These are phyloP conservation scores for Plagodis pulveraria DNA, from an alignment of 2,888 invertebrate species.

Conservation along the genomic window DNA sequence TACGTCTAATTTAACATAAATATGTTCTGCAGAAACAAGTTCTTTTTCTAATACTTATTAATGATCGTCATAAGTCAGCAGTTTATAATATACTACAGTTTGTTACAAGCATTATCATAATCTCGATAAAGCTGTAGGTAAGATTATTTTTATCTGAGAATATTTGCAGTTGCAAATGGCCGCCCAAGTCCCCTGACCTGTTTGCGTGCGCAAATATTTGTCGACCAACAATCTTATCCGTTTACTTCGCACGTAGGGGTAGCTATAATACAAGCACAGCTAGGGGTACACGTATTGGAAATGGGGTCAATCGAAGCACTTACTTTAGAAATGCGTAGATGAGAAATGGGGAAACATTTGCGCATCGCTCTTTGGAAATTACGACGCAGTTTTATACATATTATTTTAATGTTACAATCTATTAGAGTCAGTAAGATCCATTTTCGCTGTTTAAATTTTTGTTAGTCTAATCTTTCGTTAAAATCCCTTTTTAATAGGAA, in stretches of 20 bases:
- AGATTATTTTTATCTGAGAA: slow-evolving; percentile 81
- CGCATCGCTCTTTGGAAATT: too few species aligned
- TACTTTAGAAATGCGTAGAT: background rate
- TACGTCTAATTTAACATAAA: too few species aligned
- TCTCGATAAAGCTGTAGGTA: slow-evolving; percentile 64
- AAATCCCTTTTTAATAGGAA: too few species aligned
- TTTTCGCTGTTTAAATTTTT: too few species aligned
- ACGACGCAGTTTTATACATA: too few species aligned
- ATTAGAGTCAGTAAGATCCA: too few species aligned
- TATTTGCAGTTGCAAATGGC: slow-evolving; percentile 81
- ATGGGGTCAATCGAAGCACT: slow-evolving; percentile 24
- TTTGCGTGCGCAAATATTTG: slow-evolving; percentile 79
- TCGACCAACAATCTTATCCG: slow-evolving; percentile 77
- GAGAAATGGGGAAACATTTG: background rate
- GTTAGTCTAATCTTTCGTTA: too few species aligned
- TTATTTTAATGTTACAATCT: too few species aligned
- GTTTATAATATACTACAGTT: slow-evolving; percentile 13
- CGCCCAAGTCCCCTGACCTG: slow-evolving; percentile 70
- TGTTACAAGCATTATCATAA: slow-evolving; percentile 58
- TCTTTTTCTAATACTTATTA: background rate
- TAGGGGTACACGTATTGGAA: slow-evolving; percentile 8
- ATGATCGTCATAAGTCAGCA: slow-evolving; percentile 21
- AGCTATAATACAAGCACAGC: slow-evolving; percentile 11
- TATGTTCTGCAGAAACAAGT: too few species aligned
- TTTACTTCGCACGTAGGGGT: slow-evolving; percentile 62